Conservation (phyloP, 2,113 vertebrate genomes). For the Sinocyclocheilus rhinocerous region DNA sequence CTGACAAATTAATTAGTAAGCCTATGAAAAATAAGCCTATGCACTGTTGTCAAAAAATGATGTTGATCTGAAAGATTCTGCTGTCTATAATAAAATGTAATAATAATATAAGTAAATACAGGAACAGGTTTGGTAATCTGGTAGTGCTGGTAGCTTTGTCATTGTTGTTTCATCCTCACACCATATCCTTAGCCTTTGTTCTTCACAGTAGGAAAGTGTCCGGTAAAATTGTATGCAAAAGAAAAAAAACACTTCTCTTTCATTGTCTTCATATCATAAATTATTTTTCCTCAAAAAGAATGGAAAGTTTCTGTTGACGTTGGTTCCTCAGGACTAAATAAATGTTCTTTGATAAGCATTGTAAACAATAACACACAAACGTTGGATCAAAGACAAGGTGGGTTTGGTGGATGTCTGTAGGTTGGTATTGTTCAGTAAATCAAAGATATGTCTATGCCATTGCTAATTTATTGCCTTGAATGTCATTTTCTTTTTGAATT, state of each 20-base stretch:
- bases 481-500: background rate
- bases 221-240: conserved; percentile 43
- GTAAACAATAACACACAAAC: conserved; percentile 51
- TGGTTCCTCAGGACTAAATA: conserved; percentile 46
- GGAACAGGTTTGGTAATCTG: background rate
- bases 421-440: conserved; percentile 51
- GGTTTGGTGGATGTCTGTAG: conserved; percentile 32
- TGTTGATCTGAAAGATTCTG: background rate
- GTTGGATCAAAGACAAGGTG: conserved; percentile 55
- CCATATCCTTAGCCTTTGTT: conserved; percentile 44
- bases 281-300: conserved; percentile 39
- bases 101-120: background rate
- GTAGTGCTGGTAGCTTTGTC: conserved; percentile 1
- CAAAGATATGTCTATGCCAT: conserved; percentile 44
- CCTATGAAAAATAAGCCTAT: background rate
- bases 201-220: conserved; percentile 47
- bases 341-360: conserved; percentile 53
- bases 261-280: conserved; percentile 35
- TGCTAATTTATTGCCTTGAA: too few species aligned
- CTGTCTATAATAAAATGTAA: background rate
- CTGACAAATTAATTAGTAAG: background rate
- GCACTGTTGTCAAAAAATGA: background rate
- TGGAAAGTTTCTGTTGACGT: conserved; percentile 39
- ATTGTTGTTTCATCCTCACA: conserved; percentile 12
- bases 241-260: conserved; percentile 36